Percentiles rank a stretch among this genome's conserved stretches.
These are phyloP conservation scores for Agrotis clavis DNA, from an alignment of 2,888 invertebrate species.

Conservation along the genomic window DNA sequence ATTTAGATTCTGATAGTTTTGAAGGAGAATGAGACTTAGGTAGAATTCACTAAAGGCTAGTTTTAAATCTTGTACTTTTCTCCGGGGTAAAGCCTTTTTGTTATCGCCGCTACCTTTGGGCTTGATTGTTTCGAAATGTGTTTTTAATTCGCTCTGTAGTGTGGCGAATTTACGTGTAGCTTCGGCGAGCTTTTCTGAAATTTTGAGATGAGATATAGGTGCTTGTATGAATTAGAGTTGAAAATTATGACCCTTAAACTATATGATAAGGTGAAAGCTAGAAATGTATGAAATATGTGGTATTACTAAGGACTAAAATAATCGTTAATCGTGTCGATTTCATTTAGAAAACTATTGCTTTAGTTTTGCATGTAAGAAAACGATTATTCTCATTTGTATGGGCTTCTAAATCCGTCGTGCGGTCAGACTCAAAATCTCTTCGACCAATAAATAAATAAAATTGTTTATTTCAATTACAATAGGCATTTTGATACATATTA, in stretches of 20 bases:
- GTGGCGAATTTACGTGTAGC: constrained; percentile 98
- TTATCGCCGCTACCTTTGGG: constrained; percentile 85
- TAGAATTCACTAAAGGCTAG: constrained; percentile 99
- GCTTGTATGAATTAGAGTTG: not conserved
- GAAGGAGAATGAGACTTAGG: constrained; percentile 97
- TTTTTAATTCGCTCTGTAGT: constrained; percentile 96
- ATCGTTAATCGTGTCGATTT: too few species aligned
- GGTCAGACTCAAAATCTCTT: too few species aligned
- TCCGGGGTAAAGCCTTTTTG: constrained; percentile 92
- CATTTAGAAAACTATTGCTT: not conserved
- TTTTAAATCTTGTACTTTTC: constrained; percentile 97
- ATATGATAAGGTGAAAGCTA: not conserved
- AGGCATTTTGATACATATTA: too few species aligned
- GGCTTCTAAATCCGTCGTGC: not conserved
- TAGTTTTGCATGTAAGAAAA: not conserved
- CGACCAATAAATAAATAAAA: too few species aligned
- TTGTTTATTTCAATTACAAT: too few species aligned
- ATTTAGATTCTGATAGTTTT: constrained; percentile 99
- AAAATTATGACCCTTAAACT: not conserved
- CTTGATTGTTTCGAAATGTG: constrained; percentile 90
- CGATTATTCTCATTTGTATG: not conserved
- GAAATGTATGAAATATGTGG: not conserved
- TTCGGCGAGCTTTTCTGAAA: constrained; percentile 96
- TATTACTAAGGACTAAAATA: too few species aligned
- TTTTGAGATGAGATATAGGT: constrained; percentile 16